Evolutionary conservation across 2,113 vertebrate genomes (phyloP), one percentile per base, ranked within the genome.

Genomic region (Gallinago undulata): DNA sequence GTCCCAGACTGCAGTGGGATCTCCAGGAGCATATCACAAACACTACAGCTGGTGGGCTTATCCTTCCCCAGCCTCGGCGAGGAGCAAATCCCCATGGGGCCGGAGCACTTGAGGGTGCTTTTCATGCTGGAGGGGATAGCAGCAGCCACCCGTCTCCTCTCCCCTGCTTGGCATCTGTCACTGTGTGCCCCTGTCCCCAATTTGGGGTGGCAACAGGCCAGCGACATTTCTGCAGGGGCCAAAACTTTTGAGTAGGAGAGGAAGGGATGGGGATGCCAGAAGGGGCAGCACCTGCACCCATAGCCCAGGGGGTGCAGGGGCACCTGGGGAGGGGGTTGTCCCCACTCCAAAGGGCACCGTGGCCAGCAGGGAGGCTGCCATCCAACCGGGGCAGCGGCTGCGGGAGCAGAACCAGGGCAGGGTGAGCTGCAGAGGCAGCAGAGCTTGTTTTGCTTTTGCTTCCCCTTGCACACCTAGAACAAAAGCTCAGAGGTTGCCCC

Each of bases 401-500:
- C 1, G 1, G 45, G 68, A 63, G 50, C 57, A 35, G 57, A 39
- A 64, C 0, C 1, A 80, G 57, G 41, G 39, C 72, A 60, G 81
- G 47, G 23, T 0, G 3, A 69, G 75, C 69, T 33, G 28, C 0
- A 0, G 63, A 39, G 51, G 39, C 8, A 2, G 73, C 81, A 77
- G 66, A 64, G 53, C 51, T 75, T 55, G 77, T 84, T 96, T 87
- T 91, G 74, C 66, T 84, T 81, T 76, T 3, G 3, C 39, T 60
- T 95, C 39, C 69, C 0, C 0, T 56, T 4, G 16, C 43, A 56
- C 74, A 31, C 81, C 80, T 24, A 79, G 78, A 93, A 84, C 74
- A 94, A 89, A 92, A 80, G 84, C 82, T 96, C 92, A 82, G 94
- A 95, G 82, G 90, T 84, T 91, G 92, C 48, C 48, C 74, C 1